Conservation (phyloP, 2,113 vertebrate species). For the Paratilapia polleni region DNA sequence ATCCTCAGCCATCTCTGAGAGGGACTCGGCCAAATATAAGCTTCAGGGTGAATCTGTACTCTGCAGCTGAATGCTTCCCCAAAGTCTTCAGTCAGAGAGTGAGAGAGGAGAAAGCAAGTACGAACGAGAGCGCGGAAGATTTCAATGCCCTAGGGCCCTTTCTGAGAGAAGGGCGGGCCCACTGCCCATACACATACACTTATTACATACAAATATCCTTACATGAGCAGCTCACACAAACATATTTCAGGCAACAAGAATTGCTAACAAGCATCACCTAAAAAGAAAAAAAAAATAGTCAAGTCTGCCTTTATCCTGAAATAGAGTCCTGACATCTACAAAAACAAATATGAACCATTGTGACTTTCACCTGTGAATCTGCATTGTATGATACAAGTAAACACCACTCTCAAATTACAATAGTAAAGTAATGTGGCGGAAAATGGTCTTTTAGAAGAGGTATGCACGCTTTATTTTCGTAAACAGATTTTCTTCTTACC, state of each 20-base stretch:
- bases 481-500: not conserved
- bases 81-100: constrained; percentile 41
- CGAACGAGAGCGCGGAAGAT: constrained; percentile 15
- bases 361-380: not conserved
- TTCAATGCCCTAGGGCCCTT: constrained; percentile 56
- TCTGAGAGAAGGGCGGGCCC: constrained; percentile 52
- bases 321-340: not conserved
- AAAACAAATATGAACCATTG: not conserved
- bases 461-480: not conserved
- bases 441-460: not conserved
- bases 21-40: constrained; percentile 8
- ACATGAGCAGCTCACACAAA: constrained; percentile 41
- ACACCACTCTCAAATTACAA: not conserved
- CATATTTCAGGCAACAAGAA: not conserved
- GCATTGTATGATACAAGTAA: not conserved
- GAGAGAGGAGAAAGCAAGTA: constrained; percentile 14
- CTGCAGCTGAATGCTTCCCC: constrained; percentile 30
- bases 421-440: not conserved
- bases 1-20: constrained; percentile 8
- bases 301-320: not conserved
- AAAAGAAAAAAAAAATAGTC: not conserved
- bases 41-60: constrained; percentile 31
- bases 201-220: constrained; percentile 56
- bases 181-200: constrained; percentile 58
- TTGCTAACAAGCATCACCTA: not conserved